Percentiles rank a stretch among this genome's conserved stretches.
phyloP scores from a whole-genome alignment of 2,113 vertebrate genomes.

The Clarias batrachus region DNA sequence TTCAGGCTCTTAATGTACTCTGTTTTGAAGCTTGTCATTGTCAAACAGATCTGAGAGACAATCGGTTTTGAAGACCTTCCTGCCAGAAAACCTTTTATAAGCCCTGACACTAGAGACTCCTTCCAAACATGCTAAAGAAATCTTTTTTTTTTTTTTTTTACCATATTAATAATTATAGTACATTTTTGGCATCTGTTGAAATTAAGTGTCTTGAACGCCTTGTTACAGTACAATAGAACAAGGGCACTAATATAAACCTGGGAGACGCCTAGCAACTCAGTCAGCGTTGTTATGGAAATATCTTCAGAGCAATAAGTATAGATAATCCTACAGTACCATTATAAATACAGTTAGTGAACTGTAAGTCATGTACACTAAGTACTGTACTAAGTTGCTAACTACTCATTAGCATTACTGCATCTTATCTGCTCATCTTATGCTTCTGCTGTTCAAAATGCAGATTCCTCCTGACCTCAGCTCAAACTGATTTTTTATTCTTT shows the following conservation, averaged over 20 bases:
- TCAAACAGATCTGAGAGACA: not conserved
- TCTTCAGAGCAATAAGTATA: not conserved
- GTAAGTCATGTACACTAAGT: not conserved
- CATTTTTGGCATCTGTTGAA: not conserved
- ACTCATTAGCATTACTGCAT: not conserved
- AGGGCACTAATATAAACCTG: not conserved
- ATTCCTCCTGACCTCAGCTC: slow-evolving; percentile 21
- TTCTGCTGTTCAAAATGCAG: not conserved
- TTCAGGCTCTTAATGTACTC: not conserved
- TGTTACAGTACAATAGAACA: not conserved
- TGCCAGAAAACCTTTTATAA: not conserved
- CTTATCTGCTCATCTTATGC: not conserved
- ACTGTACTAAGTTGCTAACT: not conserved
- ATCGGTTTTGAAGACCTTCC: not conserved
- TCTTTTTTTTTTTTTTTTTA: not conserved
- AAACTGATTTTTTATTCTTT: slow-evolving; percentile 13
- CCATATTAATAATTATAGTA: not conserved
- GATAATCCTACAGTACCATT: not conserved
- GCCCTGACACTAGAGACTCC: not conserved
- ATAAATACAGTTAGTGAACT: not conserved
- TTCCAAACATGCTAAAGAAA: not conserved
- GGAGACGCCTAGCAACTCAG: not conserved
- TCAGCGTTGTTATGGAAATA: not conserved
- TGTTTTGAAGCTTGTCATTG: not conserved
- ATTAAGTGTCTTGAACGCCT: not conserved